Percentiles rank a stretch among this genome's conserved stretches.
These are phyloP conservation scores for Sebastes dallii DNA, from an alignment of 2,797 vertebrate species.

Conservation along the genomic window DNA sequence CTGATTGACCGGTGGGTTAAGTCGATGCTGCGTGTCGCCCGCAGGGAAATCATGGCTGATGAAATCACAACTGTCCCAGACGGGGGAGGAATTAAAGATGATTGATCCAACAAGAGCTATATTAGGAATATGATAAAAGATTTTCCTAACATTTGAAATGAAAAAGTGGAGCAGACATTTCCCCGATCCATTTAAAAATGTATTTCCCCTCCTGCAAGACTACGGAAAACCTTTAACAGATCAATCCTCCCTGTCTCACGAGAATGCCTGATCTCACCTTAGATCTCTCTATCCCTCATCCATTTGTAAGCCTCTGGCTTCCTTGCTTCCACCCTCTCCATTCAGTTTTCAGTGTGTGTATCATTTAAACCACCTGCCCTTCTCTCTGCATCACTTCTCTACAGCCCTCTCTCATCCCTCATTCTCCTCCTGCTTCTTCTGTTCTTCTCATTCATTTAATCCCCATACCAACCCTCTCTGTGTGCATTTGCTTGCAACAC, in stretches of 20 bases:
- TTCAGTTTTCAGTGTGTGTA: not conserved
- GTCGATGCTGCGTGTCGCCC: slow-evolving; percentile 45
- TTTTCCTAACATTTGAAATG: slow-evolving; percentile 9
- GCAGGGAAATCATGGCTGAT: slow-evolving; percentile 63
- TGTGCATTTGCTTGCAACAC: not conserved
- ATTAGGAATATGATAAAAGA: not conserved
- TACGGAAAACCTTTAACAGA: not conserved
- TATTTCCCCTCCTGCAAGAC: not conserved
- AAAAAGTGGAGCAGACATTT: not conserved
- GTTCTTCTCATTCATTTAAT: slow-evolving; percentile 1
- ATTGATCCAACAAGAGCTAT: slow-evolving; percentile 13
- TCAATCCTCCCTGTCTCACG: not conserved
- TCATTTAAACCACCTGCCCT: slow-evolving; percentile 1
- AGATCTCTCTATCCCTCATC: slow-evolving; percentile 6
- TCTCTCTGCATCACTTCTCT: not conserved
- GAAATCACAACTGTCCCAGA: slow-evolving; percentile 43
- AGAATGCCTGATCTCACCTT: slow-evolving; percentile 28
- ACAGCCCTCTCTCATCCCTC: not conserved
- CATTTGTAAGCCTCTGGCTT: slow-evolving; percentile 2
- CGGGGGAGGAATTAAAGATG: slow-evolving; percentile 1
- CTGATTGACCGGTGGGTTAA: slow-evolving; percentile 58
- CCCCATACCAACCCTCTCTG: not conserved
- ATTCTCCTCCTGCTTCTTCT: not conserved
- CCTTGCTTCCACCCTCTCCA: not conserved
- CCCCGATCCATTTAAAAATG: not conserved